Percentiles rank a stretch among this genome's conserved stretches.
These are phyloP conservation scores for Platerodrilus igneus DNA, from an alignment of 2,888 invertebrate species.

Conservation along the genomic window DNA sequence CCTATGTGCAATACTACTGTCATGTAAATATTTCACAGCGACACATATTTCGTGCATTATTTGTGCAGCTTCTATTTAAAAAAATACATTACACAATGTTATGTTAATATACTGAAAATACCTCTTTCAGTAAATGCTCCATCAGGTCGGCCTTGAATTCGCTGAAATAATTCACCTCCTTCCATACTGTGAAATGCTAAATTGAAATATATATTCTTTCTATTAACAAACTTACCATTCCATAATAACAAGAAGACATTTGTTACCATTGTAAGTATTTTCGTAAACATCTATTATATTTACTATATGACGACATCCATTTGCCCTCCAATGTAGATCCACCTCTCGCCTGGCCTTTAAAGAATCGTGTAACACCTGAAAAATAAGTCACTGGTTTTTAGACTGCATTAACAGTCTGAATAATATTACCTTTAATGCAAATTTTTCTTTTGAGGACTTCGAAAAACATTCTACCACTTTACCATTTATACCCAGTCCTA, in stretches of 20 bases:
- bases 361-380: constrained; percentile 82
- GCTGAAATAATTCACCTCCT: constrained; percentile 94
- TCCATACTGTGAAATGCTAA: constrained; percentile 70
- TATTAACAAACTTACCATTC: constrained; percentile 67
- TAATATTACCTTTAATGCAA: constrained; percentile 90
- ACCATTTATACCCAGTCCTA: constrained; percentile 96
- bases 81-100: constrained; percentile 8
- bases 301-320: constrained; percentile 89
- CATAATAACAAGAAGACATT: constrained; percentile 97
- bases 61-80: constrained; percentile 75
- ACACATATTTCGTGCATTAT: constrained; percentile 96
- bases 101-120: constrained; percentile 32
- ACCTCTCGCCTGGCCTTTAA: constrained; percentile 92
- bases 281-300: constrained; percentile 91
- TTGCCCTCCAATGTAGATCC: constrained; percentile 91
- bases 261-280: constrained; percentile 87
- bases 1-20: constrained; percentile 91
- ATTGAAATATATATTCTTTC: constrained; percentile 7
- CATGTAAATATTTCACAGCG: constrained; percentile 90
- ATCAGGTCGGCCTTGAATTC: constrained; percentile 92
- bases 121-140: constrained; percentile 94
- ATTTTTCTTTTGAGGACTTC: constrained; percentile 70
- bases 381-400: no score
- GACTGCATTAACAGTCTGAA: constrained; percentile 20
- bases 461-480: constrained; percentile 95